Evolutionary conservation across 2,797 vertebrate genomes (phyloP).

Genomic region (Muraenolepis orangiensis): DNA sequence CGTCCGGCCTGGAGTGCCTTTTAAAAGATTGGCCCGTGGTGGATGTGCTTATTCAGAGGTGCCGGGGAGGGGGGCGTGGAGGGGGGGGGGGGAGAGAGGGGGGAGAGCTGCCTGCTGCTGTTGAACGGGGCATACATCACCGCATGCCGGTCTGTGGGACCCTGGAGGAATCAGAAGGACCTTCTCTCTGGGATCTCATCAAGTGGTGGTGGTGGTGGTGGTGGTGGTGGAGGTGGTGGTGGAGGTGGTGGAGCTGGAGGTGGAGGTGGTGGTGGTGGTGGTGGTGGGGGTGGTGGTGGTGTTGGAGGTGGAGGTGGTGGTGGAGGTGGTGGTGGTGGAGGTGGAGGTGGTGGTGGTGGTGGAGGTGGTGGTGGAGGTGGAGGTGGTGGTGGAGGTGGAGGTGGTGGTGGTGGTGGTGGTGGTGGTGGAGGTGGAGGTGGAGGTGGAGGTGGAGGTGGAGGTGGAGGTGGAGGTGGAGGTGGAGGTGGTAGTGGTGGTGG

Average conservation of each 20-base stretch:
- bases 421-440: no score
- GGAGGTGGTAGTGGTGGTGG: slow-evolving; percentile 19
- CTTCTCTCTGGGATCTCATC: slow-evolving; percentile 60
- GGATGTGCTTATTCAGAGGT: slow-evolving; percentile 60
- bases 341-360: no score
- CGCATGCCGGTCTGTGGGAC: slow-evolving; percentile 27
- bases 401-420: slow-evolving; percentile 1
- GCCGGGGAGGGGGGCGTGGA: slow-evolving; percentile 57
- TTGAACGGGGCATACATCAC: slow-evolving; percentile 67
- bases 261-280: no score
- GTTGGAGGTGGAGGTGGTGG: slow-evolving; percentile 19
- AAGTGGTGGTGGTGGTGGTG: slow-evolving; percentile 35
- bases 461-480: slow-evolving; percentile 23
- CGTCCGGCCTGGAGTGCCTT: slow-evolving; percentile 38
- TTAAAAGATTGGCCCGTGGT: slow-evolving; percentile 53
- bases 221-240: slow-evolving; percentile 15
- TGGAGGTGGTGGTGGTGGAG: neutral
- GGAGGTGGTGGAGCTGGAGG: no score
- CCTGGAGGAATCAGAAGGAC: slow-evolving; percentile 54
- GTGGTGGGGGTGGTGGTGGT: slow-evolving; percentile 17
- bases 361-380: no score
- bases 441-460: no score
- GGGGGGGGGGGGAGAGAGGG: slow-evolving; percentile 65
- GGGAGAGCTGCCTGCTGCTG: slow-evolving; percentile 62
- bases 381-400: slow-evolving; percentile 32